Evolutionary conservation across 2,113 vertebrate species (phyloP).

Genomic region (Xiphias gladius): DNA sequence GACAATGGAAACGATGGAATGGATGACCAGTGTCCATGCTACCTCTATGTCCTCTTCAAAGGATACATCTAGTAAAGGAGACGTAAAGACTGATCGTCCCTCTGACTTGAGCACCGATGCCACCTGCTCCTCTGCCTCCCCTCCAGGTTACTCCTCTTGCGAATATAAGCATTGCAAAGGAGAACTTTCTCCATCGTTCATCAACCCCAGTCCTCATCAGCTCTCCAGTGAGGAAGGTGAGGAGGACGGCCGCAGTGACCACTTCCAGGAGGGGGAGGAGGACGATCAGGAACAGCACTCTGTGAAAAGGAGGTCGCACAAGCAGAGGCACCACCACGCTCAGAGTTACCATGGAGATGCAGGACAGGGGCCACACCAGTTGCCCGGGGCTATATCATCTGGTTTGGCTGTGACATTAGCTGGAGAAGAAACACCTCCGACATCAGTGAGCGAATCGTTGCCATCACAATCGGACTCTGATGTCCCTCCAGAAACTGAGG

Average conservation of each 20-base stretch:
- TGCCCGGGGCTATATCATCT: conserved; percentile 62
- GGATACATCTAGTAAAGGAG: conserved; percentile 67
- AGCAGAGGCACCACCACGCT: conserved; percentile 88
- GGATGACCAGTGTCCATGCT: conserved; percentile 77
- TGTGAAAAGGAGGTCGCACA: conserved; percentile 86
- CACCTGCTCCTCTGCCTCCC: conserved; percentile 70
- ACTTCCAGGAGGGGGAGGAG: conserved; percentile 76
- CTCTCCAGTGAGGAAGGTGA: conserved; percentile 90
- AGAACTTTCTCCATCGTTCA: conserved; percentile 95
- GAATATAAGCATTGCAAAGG: conserved; percentile 89
- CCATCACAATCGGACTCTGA: conserved; percentile 97
- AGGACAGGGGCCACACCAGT: conserved; percentile 63
- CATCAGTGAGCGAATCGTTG: conserved; percentile 93
- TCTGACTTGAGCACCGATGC: conserved; percentile 82
- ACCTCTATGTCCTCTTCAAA: conserved; percentile 81
- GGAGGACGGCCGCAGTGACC: conserved; percentile 75
- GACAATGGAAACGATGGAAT: conserved; percentile 59
- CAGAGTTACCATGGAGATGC: conserved; percentile 73
- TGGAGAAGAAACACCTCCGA: conserved; percentile 95
- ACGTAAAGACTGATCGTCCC: conserved; percentile 79
- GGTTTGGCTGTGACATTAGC: conserved; percentile 78
- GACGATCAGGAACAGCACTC: conserved; percentile 82
- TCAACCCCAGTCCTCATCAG: conserved; percentile 91
- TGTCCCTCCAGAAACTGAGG: conserved; percentile 96
- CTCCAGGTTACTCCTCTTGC: conserved; percentile 80